A percentile compares a stretch with the other conserved stretches of the same genome.
These are phyloP conservation scores for Odontomachus brunneus DNA, from an alignment of 1,140 invertebrate genomes.

Conservation along the genomic window DNA sequence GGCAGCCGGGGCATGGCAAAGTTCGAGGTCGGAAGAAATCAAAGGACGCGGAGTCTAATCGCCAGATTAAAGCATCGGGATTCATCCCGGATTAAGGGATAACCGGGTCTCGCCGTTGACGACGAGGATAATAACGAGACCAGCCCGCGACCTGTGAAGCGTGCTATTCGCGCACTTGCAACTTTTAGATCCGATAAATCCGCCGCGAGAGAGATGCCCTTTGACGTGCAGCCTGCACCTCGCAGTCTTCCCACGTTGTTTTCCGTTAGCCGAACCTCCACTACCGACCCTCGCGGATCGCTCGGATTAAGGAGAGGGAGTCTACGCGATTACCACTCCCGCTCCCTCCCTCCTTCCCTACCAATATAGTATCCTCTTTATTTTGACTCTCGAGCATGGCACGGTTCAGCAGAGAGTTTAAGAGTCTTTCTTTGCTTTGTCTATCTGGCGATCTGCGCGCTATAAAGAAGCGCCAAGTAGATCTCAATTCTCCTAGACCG, in stretches of 20 bases:
- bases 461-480: too few relatives aligned
- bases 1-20: neutral
- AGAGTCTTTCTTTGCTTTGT: neutral
- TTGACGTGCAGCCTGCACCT: conserved; percentile 28
- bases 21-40: conserved; percentile 64
- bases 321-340: neutral
- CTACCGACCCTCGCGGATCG: neutral
- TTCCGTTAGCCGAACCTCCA: conserved; percentile 2
- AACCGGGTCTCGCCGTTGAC: conserved; percentile 59
- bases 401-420: conserved; percentile 4
- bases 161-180: conserved; percentile 63
- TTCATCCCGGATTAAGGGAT: conserved; percentile 72
- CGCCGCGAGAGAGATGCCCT: conserved; percentile 36
- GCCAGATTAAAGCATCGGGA: conserved; percentile 68
- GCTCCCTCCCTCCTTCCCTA: too few relatives aligned
- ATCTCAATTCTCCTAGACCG: conserved; percentile 16
- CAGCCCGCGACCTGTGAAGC: conserved; percentile 52
- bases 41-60: conserved; percentile 70
- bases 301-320: conserved; percentile 6
- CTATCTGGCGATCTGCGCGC: neutral
- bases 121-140: conserved; percentile 69
- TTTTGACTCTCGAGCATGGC: neutral
- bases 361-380: neutral
- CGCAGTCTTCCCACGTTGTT: conserved; percentile 38
- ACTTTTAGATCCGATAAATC: conserved; percentile 74